Evolutionary conservation across 1,140 invertebrate species (phyloP).

Genomic region (Drosophila lacertosa): DNA sequence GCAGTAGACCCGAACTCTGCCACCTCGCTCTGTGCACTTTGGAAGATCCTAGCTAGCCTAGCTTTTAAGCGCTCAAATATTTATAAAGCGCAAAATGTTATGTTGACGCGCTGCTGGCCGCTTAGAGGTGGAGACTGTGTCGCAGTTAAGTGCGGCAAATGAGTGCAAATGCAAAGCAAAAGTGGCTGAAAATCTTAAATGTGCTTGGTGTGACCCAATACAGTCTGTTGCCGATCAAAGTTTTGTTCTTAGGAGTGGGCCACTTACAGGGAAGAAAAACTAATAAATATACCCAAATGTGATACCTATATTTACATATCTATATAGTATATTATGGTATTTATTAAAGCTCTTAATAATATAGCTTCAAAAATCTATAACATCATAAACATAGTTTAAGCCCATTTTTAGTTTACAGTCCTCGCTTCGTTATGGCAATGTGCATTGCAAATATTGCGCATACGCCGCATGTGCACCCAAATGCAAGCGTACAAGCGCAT

Average conservation of each 20-base stretch:
- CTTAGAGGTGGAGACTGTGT: constrained; percentile 27
- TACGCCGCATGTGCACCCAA: constrained; percentile 38
- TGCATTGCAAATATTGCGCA: constrained; percentile 54
- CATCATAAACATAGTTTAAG: neutral
- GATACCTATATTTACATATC: neutral
- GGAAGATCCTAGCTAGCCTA: constrained; percentile 33
- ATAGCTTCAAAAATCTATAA: no score
- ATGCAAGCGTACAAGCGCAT: constrained; percentile 16
- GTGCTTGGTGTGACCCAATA: constrained; percentile 6
- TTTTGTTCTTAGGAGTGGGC: neutral
- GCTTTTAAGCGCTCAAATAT: constrained; percentile 78
- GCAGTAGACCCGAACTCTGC: constrained; percentile 19
- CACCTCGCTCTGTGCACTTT: constrained; percentile 21
- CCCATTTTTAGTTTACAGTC: constrained; percentile 6
- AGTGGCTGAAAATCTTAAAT: constrained; percentile 29
- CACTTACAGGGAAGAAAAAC: neutral
- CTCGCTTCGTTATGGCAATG: neutral
- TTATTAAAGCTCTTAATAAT: no score
- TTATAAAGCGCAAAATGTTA: constrained; percentile 73
- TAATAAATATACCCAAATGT: neutral
- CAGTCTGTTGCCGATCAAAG: neutral
- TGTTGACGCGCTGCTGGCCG: constrained; percentile 53
- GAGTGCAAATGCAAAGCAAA: constrained; percentile 54
- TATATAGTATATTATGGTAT: neutral
- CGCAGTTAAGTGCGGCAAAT: constrained; percentile 61